phyloP scores from a whole-genome alignment of 2,113 vertebrate species.

The Gasterosteus aculeatus region DNA sequence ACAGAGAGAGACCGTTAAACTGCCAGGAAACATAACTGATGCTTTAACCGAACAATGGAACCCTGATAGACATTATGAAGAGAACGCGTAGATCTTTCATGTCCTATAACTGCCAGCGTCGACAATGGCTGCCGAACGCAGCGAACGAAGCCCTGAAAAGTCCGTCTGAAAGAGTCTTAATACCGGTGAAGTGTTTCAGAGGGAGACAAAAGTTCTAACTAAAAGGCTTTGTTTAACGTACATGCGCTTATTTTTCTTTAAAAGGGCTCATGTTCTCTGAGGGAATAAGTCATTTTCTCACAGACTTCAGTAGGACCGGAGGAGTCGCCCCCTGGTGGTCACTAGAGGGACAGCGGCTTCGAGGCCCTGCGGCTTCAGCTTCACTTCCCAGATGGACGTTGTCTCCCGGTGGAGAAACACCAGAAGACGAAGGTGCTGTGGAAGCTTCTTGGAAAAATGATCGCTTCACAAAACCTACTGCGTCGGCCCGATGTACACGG shows the following conservation, averaged over 20 bases:
- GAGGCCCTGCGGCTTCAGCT: background rate
- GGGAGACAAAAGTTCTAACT: background rate
- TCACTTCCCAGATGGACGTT: too few relatives aligned
- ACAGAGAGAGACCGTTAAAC: background rate
- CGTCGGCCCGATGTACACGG: background rate
- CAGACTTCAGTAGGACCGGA: background rate
- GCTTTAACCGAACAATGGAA: background rate
- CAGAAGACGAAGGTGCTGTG: constrained; percentile 1
- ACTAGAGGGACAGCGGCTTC: background rate
- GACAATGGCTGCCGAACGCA: too few relatives aligned
- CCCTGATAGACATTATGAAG: too few relatives aligned
- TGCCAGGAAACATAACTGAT: background rate
- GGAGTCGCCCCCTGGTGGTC: too few relatives aligned
- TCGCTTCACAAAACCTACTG: background rate
- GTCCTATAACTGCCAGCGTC: too few relatives aligned
- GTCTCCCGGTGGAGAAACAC: background rate
- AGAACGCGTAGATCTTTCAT: too few relatives aligned
- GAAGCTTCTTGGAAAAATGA: constrained; percentile 15
- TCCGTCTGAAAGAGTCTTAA: background rate
- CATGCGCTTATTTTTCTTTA: background rate
- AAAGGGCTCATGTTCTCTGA: too few relatives aligned
- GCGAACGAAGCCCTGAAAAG: too few relatives aligned
- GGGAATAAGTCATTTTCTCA: background rate
- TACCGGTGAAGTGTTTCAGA: background rate
- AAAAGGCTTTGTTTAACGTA: too few relatives aligned